Conservation (phyloP, 2,797 vertebrate genomes). For the Eulemur rubriventer region DNA sequence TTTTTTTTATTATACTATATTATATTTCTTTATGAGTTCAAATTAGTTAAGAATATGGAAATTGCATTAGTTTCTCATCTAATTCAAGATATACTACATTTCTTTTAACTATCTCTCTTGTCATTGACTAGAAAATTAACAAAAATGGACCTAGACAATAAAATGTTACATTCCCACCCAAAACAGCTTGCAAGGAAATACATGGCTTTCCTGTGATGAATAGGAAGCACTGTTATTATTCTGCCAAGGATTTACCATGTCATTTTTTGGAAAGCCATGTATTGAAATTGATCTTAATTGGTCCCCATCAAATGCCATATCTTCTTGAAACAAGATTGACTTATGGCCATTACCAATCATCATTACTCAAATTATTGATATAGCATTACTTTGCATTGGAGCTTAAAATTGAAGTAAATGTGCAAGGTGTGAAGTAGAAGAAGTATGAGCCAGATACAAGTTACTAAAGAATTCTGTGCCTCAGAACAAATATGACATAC, state of each 20-base stretch:
- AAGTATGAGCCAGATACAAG: neutral
- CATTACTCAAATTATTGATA: slow-evolving; percentile 42
- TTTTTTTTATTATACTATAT: neutral
- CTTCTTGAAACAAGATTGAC: slow-evolving; percentile 49
- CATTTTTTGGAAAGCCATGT: slow-evolving; percentile 29
- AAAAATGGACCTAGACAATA: neutral
- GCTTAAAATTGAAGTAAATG: slow-evolving; percentile 63
- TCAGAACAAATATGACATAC: slow-evolving; percentile 55
- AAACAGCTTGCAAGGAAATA: slow-evolving; percentile 5
- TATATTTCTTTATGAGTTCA: neutral
- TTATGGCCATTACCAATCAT: slow-evolving; percentile 54
- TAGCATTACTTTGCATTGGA: neutral
- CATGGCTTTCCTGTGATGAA: slow-evolving; percentile 20
- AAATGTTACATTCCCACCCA: neutral
- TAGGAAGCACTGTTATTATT: slow-evolving; percentile 18
- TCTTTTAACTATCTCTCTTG: neutral
- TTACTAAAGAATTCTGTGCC: slow-evolving; percentile 57
- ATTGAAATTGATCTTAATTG: slow-evolving; percentile 67
- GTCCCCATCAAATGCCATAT: slow-evolving; percentile 56
- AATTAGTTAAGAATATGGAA: neutral
- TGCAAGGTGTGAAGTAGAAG: slow-evolving; percentile 14
- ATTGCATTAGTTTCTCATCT: neutral
- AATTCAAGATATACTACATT: neutral
- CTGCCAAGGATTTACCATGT: slow-evolving; percentile 45
- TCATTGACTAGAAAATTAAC: neutral